Percentiles rank a stretch among this genome's conserved stretches.
Conservation (phyloP, 2,113 vertebrate genomes). For the Sterrhoptilus dennistouni region DNA sequence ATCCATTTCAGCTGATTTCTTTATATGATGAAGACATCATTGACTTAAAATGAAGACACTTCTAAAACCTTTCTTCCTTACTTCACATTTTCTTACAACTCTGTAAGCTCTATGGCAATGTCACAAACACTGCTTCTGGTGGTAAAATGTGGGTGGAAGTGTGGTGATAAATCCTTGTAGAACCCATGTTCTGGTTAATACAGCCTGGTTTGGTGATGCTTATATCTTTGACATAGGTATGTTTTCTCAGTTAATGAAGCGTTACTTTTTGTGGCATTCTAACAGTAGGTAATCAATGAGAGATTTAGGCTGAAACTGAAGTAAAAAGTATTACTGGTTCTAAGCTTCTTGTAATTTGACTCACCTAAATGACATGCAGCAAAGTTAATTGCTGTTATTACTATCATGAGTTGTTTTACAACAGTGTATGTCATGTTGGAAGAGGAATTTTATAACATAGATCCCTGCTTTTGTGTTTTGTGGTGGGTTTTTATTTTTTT, state of each 20-base stretch:
- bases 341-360: slow-evolving; percentile 48
- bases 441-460: slow-evolving; percentile 33
- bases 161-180: slow-evolving; percentile 28
- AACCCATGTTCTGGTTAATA: slow-evolving; percentile 26
- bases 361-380: not conserved
- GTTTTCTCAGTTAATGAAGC: slow-evolving; percentile 46
- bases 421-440: not conserved
- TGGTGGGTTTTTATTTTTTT: too few relatives aligned
- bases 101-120: slow-evolving; percentile 50
- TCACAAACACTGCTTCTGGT: slow-evolving; percentile 49
- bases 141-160: slow-evolving; percentile 27
- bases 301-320: slow-evolving; percentile 59
- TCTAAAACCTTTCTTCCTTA: slow-evolving; percentile 32
- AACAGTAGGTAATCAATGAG: slow-evolving; percentile 47
- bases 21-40: slow-evolving; percentile 90
- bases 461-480: not conserved
- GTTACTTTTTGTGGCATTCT: slow-evolving; percentile 59
- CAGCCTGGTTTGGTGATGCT: slow-evolving; percentile 48
- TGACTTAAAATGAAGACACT: slow-evolving; percentile 92
- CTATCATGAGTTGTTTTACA: slow-evolving; percentile 28
- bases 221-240: slow-evolving; percentile 34
- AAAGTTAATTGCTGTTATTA: not conserved
- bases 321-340: slow-evolving; percentile 52
- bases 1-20: slow-evolving; percentile 77
- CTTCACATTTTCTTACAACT: slow-evolving; percentile 56